Percentiles rank a stretch among this genome's conserved stretches.
These are phyloP conservation scores for Helicolenus hilgendorfi DNA, from an alignment of 2,797 vertebrate species.

Conservation along the genomic window DNA sequence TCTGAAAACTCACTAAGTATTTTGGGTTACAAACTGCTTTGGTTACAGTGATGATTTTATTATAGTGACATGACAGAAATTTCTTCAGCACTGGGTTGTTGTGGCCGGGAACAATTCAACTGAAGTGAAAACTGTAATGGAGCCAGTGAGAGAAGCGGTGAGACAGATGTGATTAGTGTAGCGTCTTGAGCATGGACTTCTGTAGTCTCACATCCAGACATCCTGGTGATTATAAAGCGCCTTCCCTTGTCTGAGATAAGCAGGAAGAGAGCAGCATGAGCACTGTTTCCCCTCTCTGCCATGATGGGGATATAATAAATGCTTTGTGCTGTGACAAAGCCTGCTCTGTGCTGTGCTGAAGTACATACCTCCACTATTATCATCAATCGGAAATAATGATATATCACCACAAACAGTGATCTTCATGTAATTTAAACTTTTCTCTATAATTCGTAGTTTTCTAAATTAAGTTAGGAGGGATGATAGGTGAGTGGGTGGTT, in stretches of 20 bases:
- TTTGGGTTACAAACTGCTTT: background rate
- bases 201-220: conserved; percentile 59
- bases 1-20: background rate
- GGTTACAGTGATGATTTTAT: background rate
- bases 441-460: conserved; percentile 43
- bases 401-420: conserved; percentile 64
- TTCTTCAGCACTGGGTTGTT: background rate
- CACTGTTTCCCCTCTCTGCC: conserved; percentile 54
- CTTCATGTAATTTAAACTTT: conserved; percentile 53
- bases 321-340: conserved; percentile 80
- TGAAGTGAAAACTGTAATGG: conserved; percentile 8
- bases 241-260: conserved; percentile 73
- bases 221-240: conserved; percentile 74
- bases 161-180: conserved; percentile 36
- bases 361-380: conserved; percentile 63
- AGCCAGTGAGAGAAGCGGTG: conserved; percentile 4
- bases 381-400: conserved; percentile 66
- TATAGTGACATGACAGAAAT: background rate
- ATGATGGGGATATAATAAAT: conserved; percentile 75
- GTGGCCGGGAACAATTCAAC: background rate
- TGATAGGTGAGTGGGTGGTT: conserved; percentile 1
- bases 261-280: conserved; percentile 63
- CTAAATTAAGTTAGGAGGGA: conserved; percentile 18
- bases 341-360: conserved; percentile 59
- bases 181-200: conserved; percentile 27